Conservation (phyloP, 2,113 vertebrate species). For the Pheucticus melanocephalus region DNA sequence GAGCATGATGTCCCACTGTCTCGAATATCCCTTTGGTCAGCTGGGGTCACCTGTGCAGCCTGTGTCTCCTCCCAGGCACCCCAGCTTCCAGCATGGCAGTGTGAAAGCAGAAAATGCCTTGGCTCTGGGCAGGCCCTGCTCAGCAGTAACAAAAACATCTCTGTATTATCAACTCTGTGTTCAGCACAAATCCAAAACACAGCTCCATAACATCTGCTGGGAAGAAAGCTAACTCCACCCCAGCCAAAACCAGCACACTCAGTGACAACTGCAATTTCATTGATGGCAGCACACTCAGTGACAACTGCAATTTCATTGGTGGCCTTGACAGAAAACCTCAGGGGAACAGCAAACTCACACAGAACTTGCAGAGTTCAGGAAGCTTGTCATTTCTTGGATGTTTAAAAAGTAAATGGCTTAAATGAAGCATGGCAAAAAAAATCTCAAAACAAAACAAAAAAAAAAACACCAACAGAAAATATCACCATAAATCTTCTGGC, state of each 20-base stretch:
- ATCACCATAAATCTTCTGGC: not conserved
- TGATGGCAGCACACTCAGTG: not conserved
- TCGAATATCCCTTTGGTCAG: not conserved
- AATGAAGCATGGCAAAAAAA: accelerated
- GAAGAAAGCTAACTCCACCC: not conserved
- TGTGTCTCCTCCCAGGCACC: not conserved
- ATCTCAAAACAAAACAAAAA: not conserved
- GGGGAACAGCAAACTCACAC: not conserved
- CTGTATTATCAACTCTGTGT: not conserved
- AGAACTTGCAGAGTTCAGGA: not conserved
- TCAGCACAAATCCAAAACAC: not conserved
- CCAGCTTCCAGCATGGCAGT: not conserved
- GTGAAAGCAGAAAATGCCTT: not conserved
- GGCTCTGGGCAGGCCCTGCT: not conserved
- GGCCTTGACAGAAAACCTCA: not conserved
- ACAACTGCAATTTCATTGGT: not conserved
- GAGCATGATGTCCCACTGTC: accelerated
- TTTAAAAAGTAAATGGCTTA: not conserved
- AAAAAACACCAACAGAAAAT: not conserved
- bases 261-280: not conserved
- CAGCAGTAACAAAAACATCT: not conserved
- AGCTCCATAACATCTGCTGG: no score
- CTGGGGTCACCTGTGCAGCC: not conserved
- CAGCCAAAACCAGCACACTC: not conserved
- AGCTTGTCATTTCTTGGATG: not conserved